Conservation (phyloP, 1,140 invertebrate species). For the Papilio machaon region DNA sequence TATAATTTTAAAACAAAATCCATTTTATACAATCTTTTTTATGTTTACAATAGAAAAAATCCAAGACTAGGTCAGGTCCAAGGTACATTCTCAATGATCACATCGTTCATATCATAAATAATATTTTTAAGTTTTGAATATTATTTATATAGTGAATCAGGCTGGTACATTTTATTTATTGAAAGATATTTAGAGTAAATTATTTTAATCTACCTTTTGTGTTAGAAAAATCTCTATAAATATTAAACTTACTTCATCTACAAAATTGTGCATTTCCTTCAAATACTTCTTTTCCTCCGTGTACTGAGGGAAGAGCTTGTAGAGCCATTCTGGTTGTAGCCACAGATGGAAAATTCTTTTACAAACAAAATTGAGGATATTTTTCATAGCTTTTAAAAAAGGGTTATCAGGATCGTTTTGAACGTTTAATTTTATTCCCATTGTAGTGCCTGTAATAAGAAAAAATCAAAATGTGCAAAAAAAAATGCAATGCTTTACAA, state of each 20-base stretch:
- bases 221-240: not conserved
- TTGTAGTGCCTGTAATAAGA: slow-evolving; percentile 65
- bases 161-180: too few relatives aligned
- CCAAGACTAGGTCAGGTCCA: too few relatives aligned
- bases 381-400: slow-evolving; percentile 61
- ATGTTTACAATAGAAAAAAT: too few relatives aligned
- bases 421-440: slow-evolving; percentile 73
- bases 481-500: not conserved
- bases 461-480: not conserved
- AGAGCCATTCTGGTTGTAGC: slow-evolving; percentile 75
- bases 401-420: slow-evolving; percentile 60
- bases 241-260: slow-evolving; percentile 59
- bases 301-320: slow-evolving; percentile 62
- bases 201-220: too few relatives aligned
- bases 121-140: too few relatives aligned
- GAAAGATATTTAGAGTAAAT: too few relatives aligned
- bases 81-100: too few relatives aligned
- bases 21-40: too few relatives aligned
- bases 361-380: slow-evolving; percentile 58
- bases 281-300: slow-evolving; percentile 53
- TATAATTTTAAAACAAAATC: not conserved
- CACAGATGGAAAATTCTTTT: slow-evolving; percentile 76
- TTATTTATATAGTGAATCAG: too few relatives aligned
- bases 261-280: slow-evolving; percentile 60
- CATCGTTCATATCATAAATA: too few relatives aligned